These are phyloP conservation scores for Hydra vulgaris DNA, from an alignment of 30 jellyfish, hydroid and myxozoan genomes.

Conservation along the genomic window DNA sequence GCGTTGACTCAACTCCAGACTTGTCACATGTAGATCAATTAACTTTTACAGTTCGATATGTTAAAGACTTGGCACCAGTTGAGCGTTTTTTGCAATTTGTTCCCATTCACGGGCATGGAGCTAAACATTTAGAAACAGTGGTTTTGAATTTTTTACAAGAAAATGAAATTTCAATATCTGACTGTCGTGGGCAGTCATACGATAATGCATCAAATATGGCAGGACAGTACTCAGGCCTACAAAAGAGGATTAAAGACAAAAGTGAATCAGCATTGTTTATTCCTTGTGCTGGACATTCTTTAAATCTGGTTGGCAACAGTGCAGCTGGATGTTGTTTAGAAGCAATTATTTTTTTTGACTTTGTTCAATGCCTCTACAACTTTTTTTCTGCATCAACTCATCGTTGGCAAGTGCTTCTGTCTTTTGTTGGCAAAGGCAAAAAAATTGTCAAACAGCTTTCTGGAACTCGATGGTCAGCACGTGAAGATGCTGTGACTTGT, in stretches of 20 bases:
- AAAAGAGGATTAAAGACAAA: not conserved
- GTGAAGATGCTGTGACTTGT: not conserved
- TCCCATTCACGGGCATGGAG: not conserved
- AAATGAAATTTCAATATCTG: not conserved
- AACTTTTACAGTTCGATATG: not conserved
- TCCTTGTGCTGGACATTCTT: not conserved
- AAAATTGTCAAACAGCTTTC: not conserved
- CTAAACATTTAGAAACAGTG: not conserved
- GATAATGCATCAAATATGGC: not conserved
- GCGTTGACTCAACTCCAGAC: not conserved
- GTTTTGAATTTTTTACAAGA: not conserved
- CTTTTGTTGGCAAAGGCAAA: not conserved
- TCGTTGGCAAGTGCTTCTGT: not conserved
- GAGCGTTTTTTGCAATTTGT: not conserved
- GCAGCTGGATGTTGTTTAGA: not conserved
- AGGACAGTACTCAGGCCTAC: not conserved
- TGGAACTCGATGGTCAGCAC: not conserved
- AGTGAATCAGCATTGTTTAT: not conserved
- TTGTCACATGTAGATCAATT: not conserved
- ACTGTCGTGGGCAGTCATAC: not conserved
- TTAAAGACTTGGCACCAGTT: not conserved
- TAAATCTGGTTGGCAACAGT: not conserved
- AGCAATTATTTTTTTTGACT: not conserved
- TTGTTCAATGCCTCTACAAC: not conserved
- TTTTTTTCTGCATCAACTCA: not conserved